Conservation (phyloP, 2,113 vertebrate species). For the Silurus glanis region DNA sequence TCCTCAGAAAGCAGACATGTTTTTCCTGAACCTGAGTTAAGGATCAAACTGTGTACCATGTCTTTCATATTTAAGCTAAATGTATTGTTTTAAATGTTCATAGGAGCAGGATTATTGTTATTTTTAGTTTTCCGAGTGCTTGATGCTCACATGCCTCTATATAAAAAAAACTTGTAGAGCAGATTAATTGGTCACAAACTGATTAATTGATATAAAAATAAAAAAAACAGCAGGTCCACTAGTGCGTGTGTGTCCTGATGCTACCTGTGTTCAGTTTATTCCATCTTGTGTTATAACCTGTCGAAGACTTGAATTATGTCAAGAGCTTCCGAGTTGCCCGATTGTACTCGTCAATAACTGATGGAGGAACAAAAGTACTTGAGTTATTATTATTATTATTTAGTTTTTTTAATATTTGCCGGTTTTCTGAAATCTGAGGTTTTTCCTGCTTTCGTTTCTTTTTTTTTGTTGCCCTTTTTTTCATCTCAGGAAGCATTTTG, state of each 20-base stretch:
- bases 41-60: no score
- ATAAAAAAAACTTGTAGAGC: constrained; percentile 82
- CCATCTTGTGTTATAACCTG: neutral
- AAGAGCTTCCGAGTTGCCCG: neutral
- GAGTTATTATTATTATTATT: constrained; percentile 86
- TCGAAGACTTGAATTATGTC: neutral
- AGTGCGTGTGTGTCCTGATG: neutral
- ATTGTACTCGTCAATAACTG: neutral
- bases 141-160: constrained; percentile 84
- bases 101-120: neutral
- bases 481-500: constrained; percentile 65
- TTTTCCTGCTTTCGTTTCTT: constrained; percentile 55
- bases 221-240: neutral
- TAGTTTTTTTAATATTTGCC: constrained; percentile 88
- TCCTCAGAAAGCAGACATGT: no score
- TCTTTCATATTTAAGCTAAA: no score
- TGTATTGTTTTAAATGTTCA: neutral
- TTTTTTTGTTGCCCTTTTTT: constrained; percentile 66
- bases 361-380: neutral
- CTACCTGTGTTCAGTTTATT: neutral
- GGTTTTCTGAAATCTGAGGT: constrained; percentile 83
- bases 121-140: neutral
- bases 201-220: constrained; percentile 61
- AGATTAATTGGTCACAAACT: constrained; percentile 75
- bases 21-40: no score